Base-by-base conservation (phyloP, 2,888 invertebrate genomes). In the Amblyjoppa fuscipennis region DNA sequence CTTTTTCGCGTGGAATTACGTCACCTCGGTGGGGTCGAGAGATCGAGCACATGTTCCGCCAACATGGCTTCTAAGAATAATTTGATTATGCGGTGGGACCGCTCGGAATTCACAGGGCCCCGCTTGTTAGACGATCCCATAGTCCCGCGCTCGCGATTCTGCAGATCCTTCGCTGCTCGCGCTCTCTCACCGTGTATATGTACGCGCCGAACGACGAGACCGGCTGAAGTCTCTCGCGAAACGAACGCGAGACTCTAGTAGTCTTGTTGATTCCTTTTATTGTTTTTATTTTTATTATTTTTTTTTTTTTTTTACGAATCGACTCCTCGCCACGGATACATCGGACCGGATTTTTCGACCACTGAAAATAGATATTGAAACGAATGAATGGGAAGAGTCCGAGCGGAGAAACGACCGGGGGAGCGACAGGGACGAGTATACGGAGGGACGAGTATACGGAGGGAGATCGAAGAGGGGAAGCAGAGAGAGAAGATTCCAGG, bases 71-170 rank as follows among this genome's bases (percentile, higher is more conserved):
- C 90, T 89, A 90, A 90, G 92, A 92, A 92, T 91, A 92, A 90
- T 91, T 91, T 91, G 90, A 91, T 92, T 92, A 92, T 92, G 90
- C 89, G 82, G 84, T 84, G 88, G 86, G 89, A 89, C 88, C 88
- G 87, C 88, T 86, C 82, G 89, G 88, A 91, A 91, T 91, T 91
- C 87, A 88, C 90, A 89, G 91, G 89, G 89, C 85, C 71, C 86
- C 84, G 87, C 87, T 89, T 87, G 87, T 89, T 88, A 89, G 88
- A 85, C 85, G 77, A 87, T 81, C 81, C 84, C 79, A 81, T 84
- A 78, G 75, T 78, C 69, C 80, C 78, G 74, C 71, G 71, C 76
- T 86, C 64, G 75, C 85, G 71, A 85, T 79, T 56, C 81, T 81
- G 69, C 82, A 20, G 73, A 76, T 74, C 25, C 53, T 75, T 66